A percentile compares a stretch with the other conserved stretches of the same genome.
These are phyloP conservation scores for Hycleus phaleratus DNA, from an alignment of 1,140 invertebrate genomes.

Conservation along the genomic window DNA sequence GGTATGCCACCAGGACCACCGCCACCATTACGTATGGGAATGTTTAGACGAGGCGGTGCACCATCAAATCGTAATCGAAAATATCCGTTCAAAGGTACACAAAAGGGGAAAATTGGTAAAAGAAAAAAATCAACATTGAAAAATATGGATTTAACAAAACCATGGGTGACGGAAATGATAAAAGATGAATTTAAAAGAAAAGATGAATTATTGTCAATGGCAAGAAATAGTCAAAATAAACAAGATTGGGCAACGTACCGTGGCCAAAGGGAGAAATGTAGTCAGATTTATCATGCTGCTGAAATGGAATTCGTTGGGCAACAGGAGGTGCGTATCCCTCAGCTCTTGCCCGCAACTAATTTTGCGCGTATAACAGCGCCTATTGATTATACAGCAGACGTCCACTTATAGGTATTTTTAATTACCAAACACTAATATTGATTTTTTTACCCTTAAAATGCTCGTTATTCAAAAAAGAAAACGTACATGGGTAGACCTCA, in stretches of 20 bases:
- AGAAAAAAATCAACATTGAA: constrained; percentile 27
- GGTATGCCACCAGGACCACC: constrained; percentile 17
- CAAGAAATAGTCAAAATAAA: constrained; percentile 32
- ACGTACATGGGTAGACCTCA: too few species aligned
- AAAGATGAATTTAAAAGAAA: constrained; percentile 36
- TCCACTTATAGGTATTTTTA: constrained; percentile 39
- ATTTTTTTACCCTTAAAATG: too few species aligned
- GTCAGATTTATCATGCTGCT: constrained; percentile 35
- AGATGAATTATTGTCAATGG: constrained; percentile 33
- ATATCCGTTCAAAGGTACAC: neutral
- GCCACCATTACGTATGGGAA: constrained; percentile 4
- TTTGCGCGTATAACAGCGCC: constrained; percentile 36
- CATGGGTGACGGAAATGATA: constrained; percentile 38
- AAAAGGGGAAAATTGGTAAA: constrained; percentile 30
- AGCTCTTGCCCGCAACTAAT: constrained; percentile 37
- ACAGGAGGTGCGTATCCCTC: constrained; percentile 40
- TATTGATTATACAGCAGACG: constrained; percentile 40
- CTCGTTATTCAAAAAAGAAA: too few species aligned
- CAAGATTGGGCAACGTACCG: constrained; percentile 38
- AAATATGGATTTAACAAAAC: constrained; percentile 34
- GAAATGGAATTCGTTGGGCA: constrained; percentile 40
- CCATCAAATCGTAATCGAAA: constrained; percentile 8
- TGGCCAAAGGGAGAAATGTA: constrained; percentile 38
- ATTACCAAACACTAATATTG: neutral
- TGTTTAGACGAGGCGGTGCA: constrained; percentile 16